Conservation (phyloP, 37 sponge, comb jelly and placozoan genomes). For the Axinella damicornis region DNA sequence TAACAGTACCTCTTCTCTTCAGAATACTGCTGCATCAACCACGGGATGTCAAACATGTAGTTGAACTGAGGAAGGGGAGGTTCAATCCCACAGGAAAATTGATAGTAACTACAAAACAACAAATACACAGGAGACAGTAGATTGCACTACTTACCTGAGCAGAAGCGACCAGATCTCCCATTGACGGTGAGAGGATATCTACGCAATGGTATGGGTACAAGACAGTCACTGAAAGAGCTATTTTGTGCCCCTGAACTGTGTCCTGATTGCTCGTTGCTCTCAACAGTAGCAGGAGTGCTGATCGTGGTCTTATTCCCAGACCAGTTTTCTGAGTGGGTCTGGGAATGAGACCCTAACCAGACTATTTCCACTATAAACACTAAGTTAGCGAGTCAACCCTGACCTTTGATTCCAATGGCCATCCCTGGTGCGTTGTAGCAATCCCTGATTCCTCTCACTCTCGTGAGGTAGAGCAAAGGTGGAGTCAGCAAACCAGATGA, state of each 20-base stretch:
- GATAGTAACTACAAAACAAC: too few species aligned
- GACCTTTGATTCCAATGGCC: constrained; percentile 76
- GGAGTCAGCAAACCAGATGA: neutral
- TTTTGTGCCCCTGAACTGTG: too few species aligned
- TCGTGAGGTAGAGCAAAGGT: constrained; percentile 67
- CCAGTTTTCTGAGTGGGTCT: too few species aligned
- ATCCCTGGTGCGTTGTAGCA: constrained; percentile 33
- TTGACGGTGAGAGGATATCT: constrained; percentile 54
- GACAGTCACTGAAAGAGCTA: too few species aligned
- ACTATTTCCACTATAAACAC: too few species aligned
- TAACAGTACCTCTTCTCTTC: constrained; percentile 43
- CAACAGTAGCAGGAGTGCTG: too few species aligned
- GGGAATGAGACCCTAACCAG: too few species aligned
- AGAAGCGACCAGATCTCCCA: constrained; percentile 76
- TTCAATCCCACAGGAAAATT: too few species aligned
- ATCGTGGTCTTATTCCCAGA: too few species aligned
- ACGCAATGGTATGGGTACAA: neutral
- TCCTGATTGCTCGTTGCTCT: too few species aligned
- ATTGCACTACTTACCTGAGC: constrained; percentile 67
- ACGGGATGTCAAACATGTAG: constrained; percentile 90
- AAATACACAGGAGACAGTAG: too few species aligned
- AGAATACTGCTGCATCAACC: constrained; percentile 91
- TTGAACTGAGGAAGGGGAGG: constrained; percentile 77
- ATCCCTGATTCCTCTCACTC: constrained; percentile 54
- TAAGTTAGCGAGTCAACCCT: too few species aligned